Evolutionary conservation across 2,113 vertebrate species (phyloP).

Genomic region (Felis catus): DNA sequence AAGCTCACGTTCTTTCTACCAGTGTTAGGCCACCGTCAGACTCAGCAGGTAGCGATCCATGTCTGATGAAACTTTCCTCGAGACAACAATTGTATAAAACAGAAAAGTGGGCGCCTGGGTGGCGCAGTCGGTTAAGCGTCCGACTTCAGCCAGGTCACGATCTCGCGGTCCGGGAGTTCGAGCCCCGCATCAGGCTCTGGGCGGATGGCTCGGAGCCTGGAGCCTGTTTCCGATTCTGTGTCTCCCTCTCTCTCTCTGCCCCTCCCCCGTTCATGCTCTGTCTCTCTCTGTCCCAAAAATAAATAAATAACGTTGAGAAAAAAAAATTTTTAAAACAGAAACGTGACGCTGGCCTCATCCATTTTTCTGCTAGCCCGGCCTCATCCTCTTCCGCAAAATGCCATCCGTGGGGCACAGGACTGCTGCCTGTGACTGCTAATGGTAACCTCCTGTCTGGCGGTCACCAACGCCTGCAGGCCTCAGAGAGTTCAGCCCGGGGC

Average conservation of each 20-base stretch:
- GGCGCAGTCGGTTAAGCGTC: too few relatives aligned
- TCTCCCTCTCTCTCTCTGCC: too few relatives aligned
- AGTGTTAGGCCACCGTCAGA: not conserved
- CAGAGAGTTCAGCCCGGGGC: not conserved
- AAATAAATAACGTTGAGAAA: too few relatives aligned
- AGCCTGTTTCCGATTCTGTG: too few relatives aligned
- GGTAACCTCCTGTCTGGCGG: not conserved
- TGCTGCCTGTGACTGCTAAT: not conserved
- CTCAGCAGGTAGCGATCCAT: not conserved
- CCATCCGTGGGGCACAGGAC: not conserved
- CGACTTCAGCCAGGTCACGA: too few relatives aligned
- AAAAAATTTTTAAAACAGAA: not conserved
- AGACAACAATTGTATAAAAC: not conserved
- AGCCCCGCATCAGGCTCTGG: too few relatives aligned
- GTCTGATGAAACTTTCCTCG: not conserved
- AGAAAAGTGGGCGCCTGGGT: not conserved
- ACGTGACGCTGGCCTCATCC: not conserved
- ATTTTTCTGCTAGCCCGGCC: not conserved
- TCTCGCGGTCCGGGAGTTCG: too few relatives aligned
- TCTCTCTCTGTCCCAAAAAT: too few relatives aligned
- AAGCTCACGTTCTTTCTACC: not conserved
- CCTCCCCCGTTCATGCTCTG: too few relatives aligned
- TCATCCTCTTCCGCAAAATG: not conserved
- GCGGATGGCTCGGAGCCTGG: too few relatives aligned
- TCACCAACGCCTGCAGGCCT: not conserved